Evolutionary conservation across 1,140 invertebrate genomes (phyloP), one percentile per base, ranked within the genome.

Genomic region (Trichomalopsis sarcophagae): DNA sequence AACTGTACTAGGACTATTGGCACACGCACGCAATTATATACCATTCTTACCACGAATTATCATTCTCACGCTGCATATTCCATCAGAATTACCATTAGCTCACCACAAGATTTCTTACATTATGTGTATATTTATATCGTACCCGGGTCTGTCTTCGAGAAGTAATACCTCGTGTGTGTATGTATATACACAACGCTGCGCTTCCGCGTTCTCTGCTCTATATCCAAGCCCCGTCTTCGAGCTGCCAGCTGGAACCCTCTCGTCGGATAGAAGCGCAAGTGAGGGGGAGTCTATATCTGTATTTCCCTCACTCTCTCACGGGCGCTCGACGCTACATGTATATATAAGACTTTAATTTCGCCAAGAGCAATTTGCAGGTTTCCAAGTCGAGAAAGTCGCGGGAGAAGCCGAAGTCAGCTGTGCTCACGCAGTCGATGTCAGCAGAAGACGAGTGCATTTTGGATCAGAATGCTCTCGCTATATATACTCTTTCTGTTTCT

Each of bases 361-460:
- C 87, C 86, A 36, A 86, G 78, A 89, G 85, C 87, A 84, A 88
- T 87, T 89, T 89, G 84, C 87, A 89, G 89, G 87, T 89, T 79
- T 69, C 77, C 81, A 30, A 84, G 83, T 33, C 36, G 62, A 78
- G 69, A 79, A 84, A 74, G 79, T 36, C 77, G 36, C 14, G 30
- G 55, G 21, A 71, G 47, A 76, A 44, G 83, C 74, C 82, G 23
- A 84, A 68, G 66, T 85, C 83, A 84, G 81, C 71, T 83, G 71
- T 62, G 55, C 55, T 2, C 14, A 62, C 21, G 55, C 0, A 62
- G 55, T 7, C 66, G 80, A 82, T 78, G 75, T 78, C 80, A 82
- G 66, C 80, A 47, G 27, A 79, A 75, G 73, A 62, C 27, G 23
- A 79, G 27, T 27, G 23, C 62, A 9, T 66, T 36, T n/a, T 11